These are phyloP conservation scores for Lacerta viridis DNA, from an alignment of 2,797 vertebrate genomes.

Conservation along the genomic window DNA sequence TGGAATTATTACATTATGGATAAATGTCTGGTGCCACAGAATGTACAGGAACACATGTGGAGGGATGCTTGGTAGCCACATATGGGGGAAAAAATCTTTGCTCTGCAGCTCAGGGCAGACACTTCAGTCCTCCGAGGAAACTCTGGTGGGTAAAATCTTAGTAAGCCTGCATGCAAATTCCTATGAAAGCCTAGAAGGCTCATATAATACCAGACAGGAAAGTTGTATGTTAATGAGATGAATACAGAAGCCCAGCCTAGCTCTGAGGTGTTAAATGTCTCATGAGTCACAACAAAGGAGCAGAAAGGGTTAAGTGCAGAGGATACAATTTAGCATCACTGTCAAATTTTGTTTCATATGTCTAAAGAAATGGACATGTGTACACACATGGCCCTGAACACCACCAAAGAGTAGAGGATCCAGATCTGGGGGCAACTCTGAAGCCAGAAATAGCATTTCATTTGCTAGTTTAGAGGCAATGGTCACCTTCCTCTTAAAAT, in stretches of 20 bases:
- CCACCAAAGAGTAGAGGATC: constrained; percentile 31
- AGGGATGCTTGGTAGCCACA: neutral
- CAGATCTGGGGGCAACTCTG: neutral
- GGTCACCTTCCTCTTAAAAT: constrained; percentile 9
- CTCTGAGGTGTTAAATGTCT: constrained; percentile 14
- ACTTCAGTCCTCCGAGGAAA: neutral
- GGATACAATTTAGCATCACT: constrained; percentile 5
- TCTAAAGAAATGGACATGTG: constrained; percentile 41
- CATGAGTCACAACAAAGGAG: neutral
- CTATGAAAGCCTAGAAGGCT: constrained; percentile 17
- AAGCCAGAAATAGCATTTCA: neutral
- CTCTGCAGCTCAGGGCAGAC: neutral
- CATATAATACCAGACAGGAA: constrained; percentile 18
- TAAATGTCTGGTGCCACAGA: constrained; percentile 35
- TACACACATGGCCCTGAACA: constrained; percentile 16
- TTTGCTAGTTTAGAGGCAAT: neutral
- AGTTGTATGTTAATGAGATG: constrained; percentile 23
- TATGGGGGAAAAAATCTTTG: constrained; percentile 3
- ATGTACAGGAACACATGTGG: constrained; percentile 47
- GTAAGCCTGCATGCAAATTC: neutral
- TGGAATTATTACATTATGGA: constrained; percentile 53
- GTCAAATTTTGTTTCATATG: constrained; percentile 36
- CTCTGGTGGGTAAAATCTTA: constrained; percentile 36
- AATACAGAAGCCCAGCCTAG: constrained; percentile 34
- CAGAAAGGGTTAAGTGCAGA: constrained; percentile 28